phyloP scores from a whole-genome alignment of 2,888 invertebrate species.

The Drosophila kuntzei region DNA sequence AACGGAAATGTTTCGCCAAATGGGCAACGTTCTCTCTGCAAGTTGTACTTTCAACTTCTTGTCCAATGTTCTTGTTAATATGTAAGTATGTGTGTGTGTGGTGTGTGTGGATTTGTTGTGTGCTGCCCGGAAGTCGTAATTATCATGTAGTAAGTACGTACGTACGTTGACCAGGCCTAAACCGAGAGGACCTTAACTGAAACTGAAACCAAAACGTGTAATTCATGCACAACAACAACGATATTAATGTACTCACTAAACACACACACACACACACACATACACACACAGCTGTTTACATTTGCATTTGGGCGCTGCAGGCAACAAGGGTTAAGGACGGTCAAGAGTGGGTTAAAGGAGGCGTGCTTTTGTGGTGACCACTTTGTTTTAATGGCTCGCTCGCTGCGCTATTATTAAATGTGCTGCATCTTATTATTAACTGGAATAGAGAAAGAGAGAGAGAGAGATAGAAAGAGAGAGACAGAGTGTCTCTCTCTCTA shows the following conservation, averaged over 20 bases:
- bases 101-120: constrained; percentile 23
- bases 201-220: constrained; percentile 55
- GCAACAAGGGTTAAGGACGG: not conserved
- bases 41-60: constrained; percentile 37
- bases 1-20: constrained; percentile 50
- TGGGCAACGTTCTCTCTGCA: constrained; percentile 33
- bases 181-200: constrained; percentile 21
- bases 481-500: not conserved
- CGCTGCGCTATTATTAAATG: constrained; percentile 74
- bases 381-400: constrained; percentile 73
- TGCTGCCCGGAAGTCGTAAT: constrained; percentile 83
- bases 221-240: constrained; percentile 39
- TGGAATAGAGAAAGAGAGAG: constrained; percentile 24
- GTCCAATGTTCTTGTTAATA: constrained; percentile 45
- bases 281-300: constrained; percentile 48
- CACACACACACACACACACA: constrained; percentile 26
- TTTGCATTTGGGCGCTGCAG: constrained; percentile 49
- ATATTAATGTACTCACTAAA: constrained; percentile 70
- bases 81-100: constrained; percentile 24
- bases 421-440: constrained; percentile 77
- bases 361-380: constrained; percentile 67
- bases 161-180: constrained; percentile 53
- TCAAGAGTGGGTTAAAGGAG: constrained; percentile 7
- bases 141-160: constrained; percentile 71
- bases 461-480: constrained; percentile 2